A percentile compares a stretch with the other conserved stretches of the same genome.
phyloP scores from a whole-genome alignment of 2,797 vertebrate genomes.

The Aldrovandia affinis region DNA sequence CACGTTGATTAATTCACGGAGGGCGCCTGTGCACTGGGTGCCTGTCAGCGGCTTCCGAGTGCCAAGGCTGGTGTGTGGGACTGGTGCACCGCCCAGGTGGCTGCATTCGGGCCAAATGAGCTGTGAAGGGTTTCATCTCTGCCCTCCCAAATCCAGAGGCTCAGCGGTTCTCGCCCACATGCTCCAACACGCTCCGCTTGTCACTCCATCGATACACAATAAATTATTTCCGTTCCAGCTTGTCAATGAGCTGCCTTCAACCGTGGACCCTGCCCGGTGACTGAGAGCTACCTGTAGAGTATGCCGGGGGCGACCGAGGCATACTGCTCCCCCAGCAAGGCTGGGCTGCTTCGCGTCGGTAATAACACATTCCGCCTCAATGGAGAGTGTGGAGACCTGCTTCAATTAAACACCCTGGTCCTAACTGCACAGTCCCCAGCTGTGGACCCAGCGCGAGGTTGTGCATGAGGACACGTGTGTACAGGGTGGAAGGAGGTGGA shows the following conservation, averaged over 20 bases:
- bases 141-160: conserved; percentile 72
- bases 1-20: conserved; percentile 87
- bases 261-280: conserved; percentile 74
- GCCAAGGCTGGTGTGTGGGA: conserved; percentile 84
- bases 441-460: neutral
- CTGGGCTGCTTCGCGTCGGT: conserved; percentile 66
- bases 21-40: conserved; percentile 82
- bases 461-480: too few species aligned
- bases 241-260: conserved; percentile 85
- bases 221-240: conserved; percentile 92
- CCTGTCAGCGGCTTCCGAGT: conserved; percentile 86
- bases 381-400: conserved; percentile 48
- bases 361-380: conserved; percentile 61
- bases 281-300: conserved; percentile 68
- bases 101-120: conserved; percentile 97
- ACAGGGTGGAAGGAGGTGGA: too few species aligned
- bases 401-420: neutral
- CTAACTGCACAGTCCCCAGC: neutral
- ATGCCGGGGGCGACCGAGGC: conserved; percentile 64
- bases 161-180: conserved; percentile 78
- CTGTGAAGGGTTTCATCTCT: conserved; percentile 93
- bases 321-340: conserved; percentile 60
- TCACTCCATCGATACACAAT: conserved; percentile 94
- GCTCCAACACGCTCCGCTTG: conserved; percentile 90
- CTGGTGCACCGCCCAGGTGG: conserved; percentile 92